phyloP scores from a whole-genome alignment of 2,888 invertebrate species.

The Euclidia mi region DNA sequence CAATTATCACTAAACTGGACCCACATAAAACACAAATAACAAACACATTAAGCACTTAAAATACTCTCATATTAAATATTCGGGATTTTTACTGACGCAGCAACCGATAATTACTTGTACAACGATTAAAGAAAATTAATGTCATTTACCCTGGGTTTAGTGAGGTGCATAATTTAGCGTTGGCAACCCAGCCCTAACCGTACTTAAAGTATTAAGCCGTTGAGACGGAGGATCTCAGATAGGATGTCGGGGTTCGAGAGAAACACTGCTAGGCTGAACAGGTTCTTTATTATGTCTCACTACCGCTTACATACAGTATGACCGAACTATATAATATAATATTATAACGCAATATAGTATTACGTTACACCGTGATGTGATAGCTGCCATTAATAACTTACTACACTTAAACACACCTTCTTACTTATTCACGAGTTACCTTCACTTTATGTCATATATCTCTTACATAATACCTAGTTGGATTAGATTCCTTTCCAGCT shows the following conservation, averaged over 20 bases:
- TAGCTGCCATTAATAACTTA: slow-evolving; percentile 78
- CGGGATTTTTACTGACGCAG: background rate
- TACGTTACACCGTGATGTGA: slow-evolving; percentile 71
- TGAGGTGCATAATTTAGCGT: slow-evolving; percentile 73
- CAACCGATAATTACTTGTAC: slow-evolving; percentile 31
- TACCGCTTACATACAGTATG: too few species aligned
- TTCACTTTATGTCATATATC: slow-evolving; percentile 56
- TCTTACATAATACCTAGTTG: slow-evolving; percentile 35
- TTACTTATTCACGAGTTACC: slow-evolving; percentile 71
- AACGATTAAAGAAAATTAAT: slow-evolving; percentile 62
- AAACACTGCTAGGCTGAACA: too few species aligned
- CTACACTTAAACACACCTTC: slow-evolving; percentile 66
- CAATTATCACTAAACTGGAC: too few species aligned
- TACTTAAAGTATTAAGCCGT: slow-evolving; percentile 83
- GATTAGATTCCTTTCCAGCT: slow-evolving; percentile 3
- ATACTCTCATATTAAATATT: background rate
- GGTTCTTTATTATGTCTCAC: too few species aligned
- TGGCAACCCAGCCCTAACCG: slow-evolving; percentile 64
- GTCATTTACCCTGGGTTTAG: slow-evolving; percentile 65
- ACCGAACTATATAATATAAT: too few species aligned
- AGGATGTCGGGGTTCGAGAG: too few species aligned
- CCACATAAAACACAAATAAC: too few species aligned
- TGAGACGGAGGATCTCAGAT: too few species aligned
- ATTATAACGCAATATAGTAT: too few species aligned
- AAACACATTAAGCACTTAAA: background rate